These are phyloP conservation scores for Sceloporus tristichus DNA, from an alignment of 2,113 vertebrate species.

Conservation along the genomic window DNA sequence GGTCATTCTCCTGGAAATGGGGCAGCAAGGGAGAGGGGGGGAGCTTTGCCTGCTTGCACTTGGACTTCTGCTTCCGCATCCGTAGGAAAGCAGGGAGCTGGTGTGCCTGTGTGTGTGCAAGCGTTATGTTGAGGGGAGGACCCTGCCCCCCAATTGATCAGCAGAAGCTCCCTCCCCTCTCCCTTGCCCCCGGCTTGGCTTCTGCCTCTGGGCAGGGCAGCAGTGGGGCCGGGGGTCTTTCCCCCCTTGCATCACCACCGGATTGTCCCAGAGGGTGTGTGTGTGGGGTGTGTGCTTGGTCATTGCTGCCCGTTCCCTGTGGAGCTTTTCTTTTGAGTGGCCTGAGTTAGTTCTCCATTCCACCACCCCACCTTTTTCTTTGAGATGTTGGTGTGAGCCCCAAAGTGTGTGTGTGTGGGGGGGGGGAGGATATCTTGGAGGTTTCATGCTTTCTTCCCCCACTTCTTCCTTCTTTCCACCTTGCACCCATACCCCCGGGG, in stretches of 20 bases:
- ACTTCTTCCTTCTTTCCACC: no score
- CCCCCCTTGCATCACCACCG: background rate
- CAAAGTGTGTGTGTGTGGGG: no score
- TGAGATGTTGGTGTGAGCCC: background rate
- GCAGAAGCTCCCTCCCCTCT: background rate
- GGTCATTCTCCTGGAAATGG: conserved; percentile 26
- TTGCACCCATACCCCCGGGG: background rate
- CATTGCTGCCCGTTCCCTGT: background rate
- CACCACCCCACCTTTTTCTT: background rate
- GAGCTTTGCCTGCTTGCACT: background rate
- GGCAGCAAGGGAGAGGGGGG: background rate
- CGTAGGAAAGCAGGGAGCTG: conserved; percentile 6
- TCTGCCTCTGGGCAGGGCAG: background rate
- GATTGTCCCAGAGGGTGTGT: conserved; percentile 6
- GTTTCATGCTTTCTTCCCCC: background rate
- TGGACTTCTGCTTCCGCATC: conserved; percentile 41
- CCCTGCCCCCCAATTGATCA: background rate
- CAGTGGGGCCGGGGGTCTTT: background rate
- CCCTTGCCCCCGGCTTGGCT: background rate
- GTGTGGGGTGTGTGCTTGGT: background rate
- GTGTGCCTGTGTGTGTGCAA: no score
- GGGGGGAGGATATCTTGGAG: background rate
- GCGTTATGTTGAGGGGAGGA: background rate
- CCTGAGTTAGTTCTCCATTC: background rate
- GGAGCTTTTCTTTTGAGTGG: background rate